Evolutionary conservation across 2,888 invertebrate genomes (phyloP), one percentile per base, ranked within the genome.

Genomic region (Trichogramma evanescens): DNA sequence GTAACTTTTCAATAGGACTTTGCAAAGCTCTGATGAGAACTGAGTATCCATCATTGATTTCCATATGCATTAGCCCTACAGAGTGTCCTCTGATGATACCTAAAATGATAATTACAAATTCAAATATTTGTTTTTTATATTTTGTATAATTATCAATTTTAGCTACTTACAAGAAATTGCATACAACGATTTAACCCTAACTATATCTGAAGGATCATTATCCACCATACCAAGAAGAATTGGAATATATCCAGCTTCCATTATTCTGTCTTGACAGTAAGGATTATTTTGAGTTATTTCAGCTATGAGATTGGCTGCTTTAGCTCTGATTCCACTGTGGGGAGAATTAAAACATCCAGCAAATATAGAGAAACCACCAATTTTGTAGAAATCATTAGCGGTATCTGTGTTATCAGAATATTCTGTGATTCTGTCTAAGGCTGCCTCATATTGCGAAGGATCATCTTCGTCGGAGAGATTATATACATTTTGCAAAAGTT

Each of bases 281-380:
- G 88, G 85, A 79, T 95, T 94, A 78, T 95, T 93, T 78, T 95
- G 95, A 44, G 89, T 86, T 60, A 93, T 75, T 69, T 88, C 89
- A 0, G 89, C 93, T 3, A 95, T 79, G 9, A 93, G 78, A 41
- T 86, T 82, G 8, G 89, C 86, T 3, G 88, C 83, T 46, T 80
- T 78, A 62, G 84, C 81, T 44, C 89, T 81, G 0, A 95, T 80
- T 13, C 82, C 80, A 0, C 81, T 75, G 67, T 88, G 84, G 5
- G 80, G 77, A 40, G 86, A 85, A 63, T 84, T 81, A 41, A 91
- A 79, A 71, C 89, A 87, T 0, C 85, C 80, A 0, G 84, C 81
- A 59, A 94, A 83, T n/a, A 90, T 81, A 0, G 83, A 79, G 66
- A 89, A 90, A 0, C 93, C 94, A 5, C 91, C 91, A 70, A 93